Base-by-base conservation (phyloP, 2,797 vertebrate species). In the Notolabrus celidotus region DNA sequence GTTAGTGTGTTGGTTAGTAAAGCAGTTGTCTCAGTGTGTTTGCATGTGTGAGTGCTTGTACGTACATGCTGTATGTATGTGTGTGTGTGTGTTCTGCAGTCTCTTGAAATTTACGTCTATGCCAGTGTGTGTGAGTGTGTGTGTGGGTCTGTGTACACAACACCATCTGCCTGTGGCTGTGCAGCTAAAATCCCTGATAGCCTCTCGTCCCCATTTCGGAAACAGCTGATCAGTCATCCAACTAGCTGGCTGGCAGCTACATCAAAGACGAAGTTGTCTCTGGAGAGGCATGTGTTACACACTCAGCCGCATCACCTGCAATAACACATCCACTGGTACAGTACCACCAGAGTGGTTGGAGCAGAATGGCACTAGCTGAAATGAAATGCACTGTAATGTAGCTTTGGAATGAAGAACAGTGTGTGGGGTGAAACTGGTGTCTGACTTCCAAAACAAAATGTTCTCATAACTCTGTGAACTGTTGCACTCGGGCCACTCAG, bases 171-270 rank as follows among this genome's bases (percentile, higher is more conserved):
- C 71, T 88, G 88, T 73, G 79, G 77, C 73, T 81, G 65, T 76
- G 67, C 69, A 90, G 80, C 85, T 86, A 77, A 89, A 90, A 81
- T 91, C 82, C 86, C 90, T 80, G 86, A 87, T 89, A 90, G 83
- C 82, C 72, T 82, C 65, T 71, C 69, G 76, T 89, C 86, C 82
- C 77, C 69, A 62, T 88, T 91, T 89, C 78, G 74, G 77, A 83
- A 92, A 89, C 89, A 91, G 86, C 86, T 91, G 90, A 92, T 92
- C 90, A 89, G 86, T 92, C 86, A 80, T 90, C 88, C 85, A 88
- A 85, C 75, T 83, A 71, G 77, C 71, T 71, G 69, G 78, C 83
- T 90, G 92, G 89, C 85, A 85, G 80, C 84, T 82, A 77, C 87
- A 90, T 92, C 88, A 90, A 83, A 92, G 84, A 80, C 84, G 74